Evolutionary conservation across 1,140 invertebrate genomes (phyloP).

Genomic region (Polypedilum vanderplanki): DNA sequence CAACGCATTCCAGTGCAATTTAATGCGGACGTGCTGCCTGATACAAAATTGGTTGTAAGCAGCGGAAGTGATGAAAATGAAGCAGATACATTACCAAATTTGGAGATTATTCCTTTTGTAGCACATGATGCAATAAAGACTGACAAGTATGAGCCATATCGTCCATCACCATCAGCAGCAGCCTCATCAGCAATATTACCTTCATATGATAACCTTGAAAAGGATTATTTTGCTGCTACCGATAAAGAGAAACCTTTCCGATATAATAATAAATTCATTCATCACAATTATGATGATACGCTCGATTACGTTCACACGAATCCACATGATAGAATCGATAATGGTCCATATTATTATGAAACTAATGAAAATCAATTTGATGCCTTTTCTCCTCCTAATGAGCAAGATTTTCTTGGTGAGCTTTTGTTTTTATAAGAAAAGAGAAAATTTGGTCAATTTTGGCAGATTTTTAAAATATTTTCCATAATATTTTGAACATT

Average conservation of each 20-base stretch:
- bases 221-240: not conserved
- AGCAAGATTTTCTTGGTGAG: not conserved
- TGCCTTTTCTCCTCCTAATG: not conserved
- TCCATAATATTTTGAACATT: not conserved
- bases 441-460: too few species aligned
- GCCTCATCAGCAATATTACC: too few species aligned
- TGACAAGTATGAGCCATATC: slow-evolving; percentile 9
- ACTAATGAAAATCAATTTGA: slow-evolving; percentile 20
- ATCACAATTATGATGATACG: slow-evolving; percentile 15
- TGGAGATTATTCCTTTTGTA: slow-evolving; percentile 21
- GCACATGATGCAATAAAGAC: not conserved
- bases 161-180: not conserved
- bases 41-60: not conserved
- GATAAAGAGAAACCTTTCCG: slow-evolving; percentile 1
- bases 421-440: too few species aligned
- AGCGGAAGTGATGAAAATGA: not conserved
- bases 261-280: slow-evolving; percentile 25
- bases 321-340: slow-evolving; percentile 21
- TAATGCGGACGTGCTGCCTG: not conserved
- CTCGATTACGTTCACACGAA: slow-evolving; percentile 10
- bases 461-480: too few species aligned
- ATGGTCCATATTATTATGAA: slow-evolving; percentile 10
- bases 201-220: not conserved
- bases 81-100: slow-evolving; percentile 2
- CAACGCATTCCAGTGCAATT: not conserved